Evolutionary conservation across 2,797 vertebrate species (phyloP), one percentile per base, ranked within the genome.

Genomic region (Hydrolagus colliei): DNA sequence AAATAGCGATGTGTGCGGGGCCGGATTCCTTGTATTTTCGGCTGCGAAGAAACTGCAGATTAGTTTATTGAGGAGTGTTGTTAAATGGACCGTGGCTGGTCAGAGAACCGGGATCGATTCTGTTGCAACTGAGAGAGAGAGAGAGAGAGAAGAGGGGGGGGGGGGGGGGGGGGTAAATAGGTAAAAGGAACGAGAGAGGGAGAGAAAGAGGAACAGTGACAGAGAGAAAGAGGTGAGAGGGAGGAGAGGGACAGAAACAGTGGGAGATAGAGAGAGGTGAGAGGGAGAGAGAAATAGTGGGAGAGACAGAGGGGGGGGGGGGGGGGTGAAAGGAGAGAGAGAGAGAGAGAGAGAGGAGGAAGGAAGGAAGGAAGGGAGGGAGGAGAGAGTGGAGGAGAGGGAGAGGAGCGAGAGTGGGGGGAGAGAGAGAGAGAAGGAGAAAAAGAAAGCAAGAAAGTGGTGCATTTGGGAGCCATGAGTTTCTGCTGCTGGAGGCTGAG

Each of bases 401-500:
- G 79, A 65, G 86, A 68, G 41, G 6, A 52, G 6, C 2, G 2
- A 52, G 6, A 52, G 41, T 2, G 27, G 6, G 89, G 88, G 89
- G 88, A 86, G 90, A 87, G 86, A 89, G 89, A 87, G 89, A 90
- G 86, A 89, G 90, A 87, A 89, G 89, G 86, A 89, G 89, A 88
- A 87, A 59, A 32, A 90, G 88, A 90, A 90, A 62, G 76, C 71
- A 88, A 86, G 88, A 92, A 92, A 92, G 88, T 92, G 91, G 9
- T 18, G 92, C 90, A 27, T 91, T 89, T 88, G 89, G 91, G 87
- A 80, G 89, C 88, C 88, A 90, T 91, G 87, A 89, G 88, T 78
- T 88, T 90, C 94, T 96, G 92, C 90, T 92, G 94, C 88, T 96
- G 95, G 91, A 95, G 95, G 89, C 93, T 95, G 90, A 89, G 96